Base-by-base conservation (phyloP, 1,140 invertebrate species). In the Zaprionus ornatus region DNA sequence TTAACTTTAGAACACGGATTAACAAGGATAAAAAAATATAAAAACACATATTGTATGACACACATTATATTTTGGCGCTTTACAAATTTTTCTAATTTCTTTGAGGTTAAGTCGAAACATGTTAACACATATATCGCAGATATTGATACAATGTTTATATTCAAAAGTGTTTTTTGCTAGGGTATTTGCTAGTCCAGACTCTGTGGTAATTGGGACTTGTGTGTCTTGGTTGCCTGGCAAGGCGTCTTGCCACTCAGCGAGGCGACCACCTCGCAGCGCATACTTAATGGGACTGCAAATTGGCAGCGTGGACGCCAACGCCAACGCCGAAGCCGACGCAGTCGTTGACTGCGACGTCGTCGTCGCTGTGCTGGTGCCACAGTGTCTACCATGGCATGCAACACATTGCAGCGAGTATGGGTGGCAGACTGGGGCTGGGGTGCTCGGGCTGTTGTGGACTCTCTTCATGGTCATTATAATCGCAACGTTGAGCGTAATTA, bases 381-480 rank as follows among this genome's bases (percentile, higher is more conserved):
- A 64, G 48, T 63, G 83, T 87, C 83, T 87, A 64, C 71, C 65
- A 32, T 35, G 78, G 61, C 74, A 85, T 85, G 81, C 81, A 83
- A 83, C 80, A 84, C 63, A 82, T 77, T 84, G 81, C 77, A 80
- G 55, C 56, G 50, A 50, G 52, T 55, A 48, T n/a, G n/a, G 12
- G 42, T 17, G 15, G 19, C 12, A 27, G 9, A 6, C 7, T 25
- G 27, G 10, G 21, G 25, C 17, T 23, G 21, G 54, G 17, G 15
- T 3, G 13, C 40, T 40, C 50, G 17, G 50, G n/a, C 12, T 12
- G 32, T 2, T 50, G 23, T 35, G 63, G 23, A 52, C 21, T 55
- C 61, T 21, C 61, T 74, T 74, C 82, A 82, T 37, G 78, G 78
- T 74, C 78, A 67, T 81, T 79, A 76, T 79, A 83, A 88, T 71